Percentiles rank a stretch among this genome's conserved stretches.
These are phyloP conservation scores for Babyrousa celebensis DNA, from an alignment of 2,797 vertebrate genomes.

Conservation along the genomic window DNA sequence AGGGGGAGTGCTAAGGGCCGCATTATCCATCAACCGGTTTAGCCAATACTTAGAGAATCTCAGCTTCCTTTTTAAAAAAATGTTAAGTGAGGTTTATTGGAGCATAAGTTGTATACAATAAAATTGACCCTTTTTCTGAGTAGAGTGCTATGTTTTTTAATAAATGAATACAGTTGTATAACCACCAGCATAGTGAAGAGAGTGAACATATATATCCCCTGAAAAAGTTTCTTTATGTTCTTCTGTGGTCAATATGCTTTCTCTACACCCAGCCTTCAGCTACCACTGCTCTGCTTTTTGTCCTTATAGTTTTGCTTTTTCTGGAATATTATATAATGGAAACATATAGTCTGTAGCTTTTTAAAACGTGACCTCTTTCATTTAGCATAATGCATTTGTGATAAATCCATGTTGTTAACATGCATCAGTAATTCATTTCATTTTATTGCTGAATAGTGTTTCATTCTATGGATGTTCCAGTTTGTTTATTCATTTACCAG, in stretches of 20 bases:
- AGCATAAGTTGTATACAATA: not conserved
- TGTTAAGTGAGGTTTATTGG: not conserved
- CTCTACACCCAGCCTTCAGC: not conserved
- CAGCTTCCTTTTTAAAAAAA: not conserved
- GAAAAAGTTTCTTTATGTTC: not conserved
- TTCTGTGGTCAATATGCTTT: not conserved
- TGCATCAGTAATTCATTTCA: slow-evolving; percentile 3
- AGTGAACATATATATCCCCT: not conserved
- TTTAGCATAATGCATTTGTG: not conserved
- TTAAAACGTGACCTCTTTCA: slow-evolving; percentile 22
- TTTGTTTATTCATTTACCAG: slow-evolving; percentile 64
- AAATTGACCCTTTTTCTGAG: not conserved
- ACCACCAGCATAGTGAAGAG: not conserved
- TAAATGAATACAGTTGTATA: not conserved
- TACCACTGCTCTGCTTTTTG: not conserved
- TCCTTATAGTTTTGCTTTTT: not conserved
- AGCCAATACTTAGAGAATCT: not conserved
- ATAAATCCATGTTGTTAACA: not conserved
- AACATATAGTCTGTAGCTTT: not conserved
- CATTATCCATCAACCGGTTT: not conserved
- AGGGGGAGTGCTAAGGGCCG: not conserved
- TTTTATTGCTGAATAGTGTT: slow-evolving; percentile 47
- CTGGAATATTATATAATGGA: slow-evolving; percentile 2
- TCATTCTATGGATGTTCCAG: not conserved
- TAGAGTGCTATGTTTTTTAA: not conserved